phyloP scores from a whole-genome alignment of 2,113 vertebrate species.

The Anhinga anhinga region DNA sequence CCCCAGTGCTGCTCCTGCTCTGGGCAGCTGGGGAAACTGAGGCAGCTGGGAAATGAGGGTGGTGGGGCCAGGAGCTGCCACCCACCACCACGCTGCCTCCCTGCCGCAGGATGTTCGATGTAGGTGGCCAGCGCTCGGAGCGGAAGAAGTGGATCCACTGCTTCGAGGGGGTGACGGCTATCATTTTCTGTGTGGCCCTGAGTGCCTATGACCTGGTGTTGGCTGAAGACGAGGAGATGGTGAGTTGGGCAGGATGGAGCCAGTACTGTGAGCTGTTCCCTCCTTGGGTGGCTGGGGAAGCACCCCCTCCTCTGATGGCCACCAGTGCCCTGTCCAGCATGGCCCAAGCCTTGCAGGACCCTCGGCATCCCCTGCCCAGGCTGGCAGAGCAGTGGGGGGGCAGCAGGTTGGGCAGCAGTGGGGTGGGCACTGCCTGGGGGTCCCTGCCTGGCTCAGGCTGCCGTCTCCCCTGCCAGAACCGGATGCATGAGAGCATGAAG shows the following conservation, averaged over 20 bases:
- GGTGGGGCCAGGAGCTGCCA: rapidly evolving
- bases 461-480: constrained; percentile 78
- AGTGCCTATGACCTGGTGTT: constrained; percentile 97
- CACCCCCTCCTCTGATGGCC: background rate
- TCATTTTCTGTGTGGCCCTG: constrained; percentile 96
- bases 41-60: rapidly evolving
- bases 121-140: constrained; percentile 95
- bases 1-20: background rate
- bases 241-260: constrained; percentile 54
- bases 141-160: constrained; percentile 99
- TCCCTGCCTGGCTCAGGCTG: background rate
- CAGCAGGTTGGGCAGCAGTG: background rate
- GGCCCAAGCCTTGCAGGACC: background rate
- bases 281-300: background rate
- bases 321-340: background rate
- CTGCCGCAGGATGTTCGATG: constrained; percentile 91
- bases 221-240: constrained; percentile 99
- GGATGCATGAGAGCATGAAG: constrained; percentile 99
- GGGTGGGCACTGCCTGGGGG: background rate
- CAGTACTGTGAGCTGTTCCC: rapidly evolving
- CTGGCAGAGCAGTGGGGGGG: background rate
- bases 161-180: constrained; percentile 97
- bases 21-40: background rate
- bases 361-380: background rate
- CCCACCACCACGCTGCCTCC: rapidly evolving